Evolutionary conservation across 2,888 invertebrate species (phyloP), one percentile per base, ranked within the genome.

Genomic region (Panopea generosa): DNA sequence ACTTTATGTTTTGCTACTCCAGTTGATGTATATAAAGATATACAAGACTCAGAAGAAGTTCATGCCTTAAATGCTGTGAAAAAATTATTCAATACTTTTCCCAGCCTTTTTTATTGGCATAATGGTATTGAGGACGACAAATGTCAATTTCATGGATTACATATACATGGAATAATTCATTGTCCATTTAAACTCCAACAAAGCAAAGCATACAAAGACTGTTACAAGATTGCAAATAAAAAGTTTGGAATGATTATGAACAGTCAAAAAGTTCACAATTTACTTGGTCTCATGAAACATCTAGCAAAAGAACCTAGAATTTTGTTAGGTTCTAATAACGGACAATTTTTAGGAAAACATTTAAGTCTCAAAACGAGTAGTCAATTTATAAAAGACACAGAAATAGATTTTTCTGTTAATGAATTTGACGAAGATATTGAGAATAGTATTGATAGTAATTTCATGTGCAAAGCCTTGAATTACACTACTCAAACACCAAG

Each of bases 311-410:
- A 18, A 14, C 67, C 67, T 4, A 50, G 67, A 11, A 24, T 68
- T 6, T 2, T 68, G 2, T 2, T 52, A 11, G 67, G 67, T 0
- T 38, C 24, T 18, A 68, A 68, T 27, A 68, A 68, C 40, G 27
- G 18, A 2, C 24, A 18, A 16, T 52, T 68, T 2, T 33, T 3
- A 2, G 22, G 24, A 16, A 52, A 18, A 52, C 6, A 24, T 14
- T 4, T 20, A 26, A 16, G 47, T 16, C 3, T 20, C 20, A 47
- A 16, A 9, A 4, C 20, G 7, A 18, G 3, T 16, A 18, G 16
- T 33, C 33, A 7, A 7, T 33, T 11, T 11, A 33, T 7, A 33
- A 33, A 11, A 33, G 11, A 33, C 4, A 33, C 33, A 33, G 6
- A 33, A 11, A 33, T 4, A 33, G 11, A 33, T 33, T 33, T 11